Base-by-base conservation (phyloP, 2,888 invertebrate species). In the Cryptus armator region DNA sequence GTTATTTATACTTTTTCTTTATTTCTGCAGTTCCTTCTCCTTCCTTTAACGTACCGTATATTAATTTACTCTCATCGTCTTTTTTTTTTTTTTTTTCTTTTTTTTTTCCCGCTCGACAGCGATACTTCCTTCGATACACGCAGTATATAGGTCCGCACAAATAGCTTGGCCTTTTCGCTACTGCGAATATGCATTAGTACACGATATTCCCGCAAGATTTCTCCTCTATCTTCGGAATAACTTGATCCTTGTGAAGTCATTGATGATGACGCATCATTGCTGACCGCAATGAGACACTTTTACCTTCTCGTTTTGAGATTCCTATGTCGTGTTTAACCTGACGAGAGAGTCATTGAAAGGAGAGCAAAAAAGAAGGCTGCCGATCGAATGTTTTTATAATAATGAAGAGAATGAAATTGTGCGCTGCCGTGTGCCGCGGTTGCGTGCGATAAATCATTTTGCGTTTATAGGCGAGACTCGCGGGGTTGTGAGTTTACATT, bases 1-100 rank as follows among this genome's bases (percentile, higher is more conserved):
- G 84, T 91, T 90, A 89, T 89, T 89, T 89, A 85, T 88, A 85
- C 87, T 87, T 89, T 86, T 77, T 87, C 87, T 85, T 84, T 81
- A 81, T 86, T 79, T 81, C 81, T 74, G 68, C 78, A 75, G 74
- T 80, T 81, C 77, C 77, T 76, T 85, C 72, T 75, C 81, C 76
- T 76, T 24, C 76, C 43, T 24, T 81, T 48, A 7, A 51, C 14
- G 4, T 46, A 6, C 6, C 44, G 51, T 56, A 46, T 75, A 84
- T 77, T 77, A 80, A 87, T 86, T 87, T 87, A 68, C 32, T 66
- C 67, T 32, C 29, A 19, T 66, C 14, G 32, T 64, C 74, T 59
- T 82, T 66, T 68, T 53, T 19, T 70, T 71, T 79, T 53, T 19
- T 67, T 66, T 68, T 53, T 19, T 70, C 67, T 79, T 53, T 19